Evolutionary conservation across 2,113 vertebrate species (phyloP).

Genomic region (Lycaon pictus): DNA sequence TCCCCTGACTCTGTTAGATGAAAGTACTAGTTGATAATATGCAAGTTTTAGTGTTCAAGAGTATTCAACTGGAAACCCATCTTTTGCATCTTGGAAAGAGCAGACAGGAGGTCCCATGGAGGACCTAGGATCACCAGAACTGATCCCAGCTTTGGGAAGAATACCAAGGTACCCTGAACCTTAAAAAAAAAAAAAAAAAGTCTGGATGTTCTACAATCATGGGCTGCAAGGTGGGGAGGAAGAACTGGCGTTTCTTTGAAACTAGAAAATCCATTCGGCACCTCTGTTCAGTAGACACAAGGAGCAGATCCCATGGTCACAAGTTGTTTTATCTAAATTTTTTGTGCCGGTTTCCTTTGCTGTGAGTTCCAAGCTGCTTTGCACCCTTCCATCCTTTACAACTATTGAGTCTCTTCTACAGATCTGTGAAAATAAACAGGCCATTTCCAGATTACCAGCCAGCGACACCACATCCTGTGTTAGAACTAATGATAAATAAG

Average conservation of each 20-base stretch:
- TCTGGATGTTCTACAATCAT: conserved; percentile 39
- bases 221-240: neutral
- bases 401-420: conserved; percentile 83
- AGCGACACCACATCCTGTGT: conserved; percentile 80
- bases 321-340: conserved; percentile 33
- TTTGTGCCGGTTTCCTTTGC: conserved; percentile 81
- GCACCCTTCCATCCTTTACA: conserved; percentile 80
- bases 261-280: conserved; percentile 64
- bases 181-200: conserved; percentile 65
- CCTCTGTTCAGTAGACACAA: conserved; percentile 70
- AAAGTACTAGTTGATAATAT: neutral
- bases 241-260: conserved; percentile 66
- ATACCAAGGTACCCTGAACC: conserved; percentile 72
- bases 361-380: conserved; percentile 83
- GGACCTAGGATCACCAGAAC: neutral
- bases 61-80: neutral
- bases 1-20: neutral
- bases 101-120: neutral
- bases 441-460: conserved; percentile 84
- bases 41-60: neutral
- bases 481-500: conserved; percentile 76
- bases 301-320: conserved; percentile 72
- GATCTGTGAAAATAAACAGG: conserved; percentile 84
- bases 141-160: conserved; percentile 78
- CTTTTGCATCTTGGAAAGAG: neutral